Evolutionary conservation across 2,113 vertebrate genomes (phyloP).

Genomic region (Neogale vison): DNA sequence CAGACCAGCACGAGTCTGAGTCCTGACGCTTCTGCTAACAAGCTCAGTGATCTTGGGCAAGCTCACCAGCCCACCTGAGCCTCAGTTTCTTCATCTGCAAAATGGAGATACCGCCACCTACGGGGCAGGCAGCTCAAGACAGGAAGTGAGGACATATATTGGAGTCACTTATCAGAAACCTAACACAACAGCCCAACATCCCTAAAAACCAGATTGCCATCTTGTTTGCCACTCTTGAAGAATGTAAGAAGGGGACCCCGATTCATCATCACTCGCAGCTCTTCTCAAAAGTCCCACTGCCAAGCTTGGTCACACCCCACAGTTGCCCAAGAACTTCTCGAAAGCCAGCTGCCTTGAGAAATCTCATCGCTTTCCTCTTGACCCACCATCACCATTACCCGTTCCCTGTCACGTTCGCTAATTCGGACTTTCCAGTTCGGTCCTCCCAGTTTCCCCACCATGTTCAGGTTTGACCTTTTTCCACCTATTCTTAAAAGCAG

Average conservation of each 20-base stretch:
- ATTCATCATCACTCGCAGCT: background rate
- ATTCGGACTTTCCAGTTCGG: background rate
- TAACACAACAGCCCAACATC: background rate
- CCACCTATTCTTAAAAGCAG: background rate
- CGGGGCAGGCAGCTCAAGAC: background rate
- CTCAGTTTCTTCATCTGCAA: background rate
- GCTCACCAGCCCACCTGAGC: background rate
- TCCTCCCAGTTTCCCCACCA: no score
- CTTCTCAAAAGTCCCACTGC: background rate
- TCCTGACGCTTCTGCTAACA: background rate
- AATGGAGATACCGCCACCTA: background rate
- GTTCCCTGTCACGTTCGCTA: no score
- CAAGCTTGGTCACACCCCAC: background rate
- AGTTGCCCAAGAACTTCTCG: background rate
- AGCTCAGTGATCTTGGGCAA: background rate
- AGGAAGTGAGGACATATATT: background rate
- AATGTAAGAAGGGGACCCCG: background rate
- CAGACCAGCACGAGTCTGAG: background rate
- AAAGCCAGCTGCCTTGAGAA: background rate
- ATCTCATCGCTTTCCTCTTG: background rate
- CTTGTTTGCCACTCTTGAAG: slow-evolving; percentile 7
- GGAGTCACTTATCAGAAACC: background rate
- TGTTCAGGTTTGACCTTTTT: background rate
- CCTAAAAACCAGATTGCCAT: background rate
- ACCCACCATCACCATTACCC: background rate